Evolutionary conservation across 2,888 invertebrate species (phyloP), one percentile per base, ranked within the genome.

Genomic region (Andricus quercusramuli): DNA sequence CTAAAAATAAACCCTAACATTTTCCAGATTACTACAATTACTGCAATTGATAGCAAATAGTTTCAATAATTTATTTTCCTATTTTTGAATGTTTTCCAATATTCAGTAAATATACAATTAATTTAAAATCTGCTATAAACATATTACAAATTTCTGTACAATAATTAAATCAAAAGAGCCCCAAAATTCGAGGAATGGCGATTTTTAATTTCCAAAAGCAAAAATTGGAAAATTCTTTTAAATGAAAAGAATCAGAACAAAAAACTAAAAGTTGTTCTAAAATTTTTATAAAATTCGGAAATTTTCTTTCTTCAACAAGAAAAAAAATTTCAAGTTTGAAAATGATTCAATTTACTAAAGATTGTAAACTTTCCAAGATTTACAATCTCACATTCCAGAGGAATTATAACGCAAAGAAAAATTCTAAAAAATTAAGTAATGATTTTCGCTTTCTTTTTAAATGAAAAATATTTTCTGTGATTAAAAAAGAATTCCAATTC

Each of bases 361-460:
- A n/a, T 37, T 66, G 37, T 37, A 66, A 32, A 37, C 32, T 66
- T 66, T 66, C 66, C 32, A 66, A 37, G 66, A 29, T 64, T 66
- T n/a, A 37, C 66, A 66, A 37, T 29, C 29, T 17, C 15, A 15
- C 29, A 22, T 67, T 22, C 11, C 41, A 67, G 13, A n/a, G 4
- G 37, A 67, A 64, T 62, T n/a, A 25, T 64, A 64, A 64, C 1
- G 29, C 15, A 13, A 59, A 17, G 4, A 22, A 22, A 22, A 22
- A 59, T 59, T n/a, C 3, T 22, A n/a, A 13, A 11, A 22, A 59
- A 59, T 59, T 1, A 59, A 56, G 5, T 20, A 6, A 22, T 25
- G 25, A 62, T 62, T 62, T n/a, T 47, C 47, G 17, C 47, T 47
- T 47, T 6, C 17, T n/a, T 67, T 32, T 65, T 1, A 9, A 37